Evolutionary conservation across 2,888 invertebrate genomes (phyloP).

Genomic region (Parapristionchus giblindavisi): DNA sequence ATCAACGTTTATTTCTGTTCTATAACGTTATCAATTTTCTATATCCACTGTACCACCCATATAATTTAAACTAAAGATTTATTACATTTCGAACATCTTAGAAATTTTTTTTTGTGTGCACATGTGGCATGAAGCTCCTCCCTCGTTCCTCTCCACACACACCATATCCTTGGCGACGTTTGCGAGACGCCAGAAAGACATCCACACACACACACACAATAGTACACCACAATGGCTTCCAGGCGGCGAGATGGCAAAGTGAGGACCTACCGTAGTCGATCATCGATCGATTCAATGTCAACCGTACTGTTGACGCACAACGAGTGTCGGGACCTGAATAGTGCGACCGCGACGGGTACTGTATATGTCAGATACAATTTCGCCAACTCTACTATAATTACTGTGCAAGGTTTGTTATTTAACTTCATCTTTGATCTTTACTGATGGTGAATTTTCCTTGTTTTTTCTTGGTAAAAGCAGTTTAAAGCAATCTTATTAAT

Average conservation of each 20-base stretch:
- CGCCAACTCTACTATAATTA: conserved; percentile 6
- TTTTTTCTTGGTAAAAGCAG: too few species aligned
- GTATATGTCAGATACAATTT: conserved; percentile 13
- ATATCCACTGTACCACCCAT: too few species aligned
- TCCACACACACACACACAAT: too few species aligned
- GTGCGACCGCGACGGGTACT: conserved; percentile 40
- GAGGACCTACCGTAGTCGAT: conserved; percentile 38
- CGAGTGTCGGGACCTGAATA: conserved; percentile 47
- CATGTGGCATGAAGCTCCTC: too few species aligned
- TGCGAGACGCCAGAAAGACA: conserved; percentile 9
- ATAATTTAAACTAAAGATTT: too few species aligned
- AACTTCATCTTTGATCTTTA: background rate
- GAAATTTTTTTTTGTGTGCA: too few species aligned
- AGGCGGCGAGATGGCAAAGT: background rate
- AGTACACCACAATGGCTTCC: conserved; percentile 18
- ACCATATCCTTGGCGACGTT: conserved; percentile 9
- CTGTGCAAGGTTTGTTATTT: conserved; percentile 24
- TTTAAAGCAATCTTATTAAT: too few species aligned
- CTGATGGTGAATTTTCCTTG: background rate
- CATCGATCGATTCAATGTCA: conserved; percentile 52
- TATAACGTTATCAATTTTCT: too few species aligned
- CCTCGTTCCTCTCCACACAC: too few species aligned
- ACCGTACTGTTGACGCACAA: conserved; percentile 50
- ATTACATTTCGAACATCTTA: too few species aligned
- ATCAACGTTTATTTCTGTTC: too few species aligned